Evolutionary conservation across 2,797 vertebrate genomes (phyloP).

Genomic region (Macrochelys suwanniensis): DNA sequence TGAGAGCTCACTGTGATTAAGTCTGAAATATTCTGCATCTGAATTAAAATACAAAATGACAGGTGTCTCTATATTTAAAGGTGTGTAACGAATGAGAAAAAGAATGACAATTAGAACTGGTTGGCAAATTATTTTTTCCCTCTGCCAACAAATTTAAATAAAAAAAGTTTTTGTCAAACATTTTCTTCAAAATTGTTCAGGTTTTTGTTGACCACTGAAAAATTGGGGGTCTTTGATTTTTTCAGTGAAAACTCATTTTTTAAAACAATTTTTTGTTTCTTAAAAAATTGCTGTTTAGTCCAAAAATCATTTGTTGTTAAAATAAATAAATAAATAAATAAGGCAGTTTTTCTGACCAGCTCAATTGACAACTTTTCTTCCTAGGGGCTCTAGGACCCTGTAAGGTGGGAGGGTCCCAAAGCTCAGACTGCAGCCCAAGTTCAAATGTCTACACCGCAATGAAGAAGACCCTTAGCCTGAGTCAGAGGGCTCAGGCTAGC

Average conservation of each 20-base stretch:
- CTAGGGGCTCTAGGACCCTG: no score
- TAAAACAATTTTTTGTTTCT: neutral
- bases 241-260: neutral
- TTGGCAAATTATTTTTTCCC: neutral
- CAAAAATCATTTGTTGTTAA: no score
- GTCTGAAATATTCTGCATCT: neutral
- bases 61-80: neutral
- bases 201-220: neutral
- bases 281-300: no score
- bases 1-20: neutral
- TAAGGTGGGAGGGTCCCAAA: no score
- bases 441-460: no score
- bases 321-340: no score
- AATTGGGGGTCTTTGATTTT: neutral
- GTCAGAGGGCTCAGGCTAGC: neutral
- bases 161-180: neutral
- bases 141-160: neutral
- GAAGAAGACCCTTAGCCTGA: neutral
- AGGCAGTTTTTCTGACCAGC: neutral
- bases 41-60: neutral
- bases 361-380: neutral
- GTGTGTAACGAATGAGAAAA: neutral
- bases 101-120: neutral
- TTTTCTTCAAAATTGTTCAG: neutral
- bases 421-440: no score